phyloP scores from a whole-genome alignment of 2,797 vertebrate species.

The Alcedo quadribrachys region DNA sequence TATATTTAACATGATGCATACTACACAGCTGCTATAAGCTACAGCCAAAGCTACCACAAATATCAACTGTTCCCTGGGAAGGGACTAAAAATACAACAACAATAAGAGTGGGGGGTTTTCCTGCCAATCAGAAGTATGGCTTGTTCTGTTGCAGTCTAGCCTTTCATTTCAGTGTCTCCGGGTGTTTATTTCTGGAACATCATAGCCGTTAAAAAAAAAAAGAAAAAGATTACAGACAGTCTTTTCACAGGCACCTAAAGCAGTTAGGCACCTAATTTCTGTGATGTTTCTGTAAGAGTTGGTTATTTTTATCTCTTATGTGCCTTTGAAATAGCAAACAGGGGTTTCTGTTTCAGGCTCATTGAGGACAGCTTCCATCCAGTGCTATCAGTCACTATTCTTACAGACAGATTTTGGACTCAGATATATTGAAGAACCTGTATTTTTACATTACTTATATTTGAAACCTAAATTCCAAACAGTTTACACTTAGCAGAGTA shows the following conservation, averaged over 20 bases:
- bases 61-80: conserved; percentile 58
- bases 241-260: background rate
- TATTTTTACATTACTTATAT: background rate
- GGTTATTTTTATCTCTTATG: background rate
- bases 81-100: background rate
- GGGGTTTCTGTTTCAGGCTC: background rate
- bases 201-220: background rate
- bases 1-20: conserved; percentile 61
- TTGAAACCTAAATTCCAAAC: background rate
- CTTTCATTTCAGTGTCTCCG: conserved; percentile 21
- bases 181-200: conserved; percentile 14
- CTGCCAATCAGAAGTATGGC: background rate
- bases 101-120: background rate
- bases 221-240: background rate
- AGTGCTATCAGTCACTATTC: accelerated
- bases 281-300: background rate
- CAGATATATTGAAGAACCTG: background rate
- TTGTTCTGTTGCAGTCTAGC: background rate
- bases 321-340: background rate
- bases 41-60: conserved; percentile 55
- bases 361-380: background rate
- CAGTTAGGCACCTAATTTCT: background rate
- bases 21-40: conserved; percentile 35
- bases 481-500: background rate
- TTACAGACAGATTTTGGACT: background rate